Evolutionary conservation across 2,888 invertebrate genomes (phyloP).

Genomic region (Anagyrus pseudococci): DNA sequence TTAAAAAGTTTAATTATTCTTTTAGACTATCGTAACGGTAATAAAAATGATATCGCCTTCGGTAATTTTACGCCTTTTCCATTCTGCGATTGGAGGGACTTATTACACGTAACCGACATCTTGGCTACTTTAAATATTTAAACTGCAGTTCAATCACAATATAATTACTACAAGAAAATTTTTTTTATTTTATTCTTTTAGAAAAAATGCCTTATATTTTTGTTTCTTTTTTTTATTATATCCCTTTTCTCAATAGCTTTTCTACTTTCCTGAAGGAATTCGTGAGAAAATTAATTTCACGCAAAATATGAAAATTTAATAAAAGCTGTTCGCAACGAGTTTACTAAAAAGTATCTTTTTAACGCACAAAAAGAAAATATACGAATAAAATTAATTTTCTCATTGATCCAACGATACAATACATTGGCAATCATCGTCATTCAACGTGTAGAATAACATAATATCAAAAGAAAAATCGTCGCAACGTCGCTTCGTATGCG

Average conservation of each 20-base stretch:
- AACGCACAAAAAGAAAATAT: no score
- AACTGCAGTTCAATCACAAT: background rate
- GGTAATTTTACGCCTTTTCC: background rate
- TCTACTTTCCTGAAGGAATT: background rate
- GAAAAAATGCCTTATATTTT: background rate
- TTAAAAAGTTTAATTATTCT: background rate
- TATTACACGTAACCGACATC: background rate
- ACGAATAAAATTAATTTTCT: no score
- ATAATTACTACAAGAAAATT: background rate
- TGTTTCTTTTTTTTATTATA: background rate
- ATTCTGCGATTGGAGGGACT: background rate
- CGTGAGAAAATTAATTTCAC: no score
- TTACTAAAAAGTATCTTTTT: no score
- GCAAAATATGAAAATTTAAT: no score
- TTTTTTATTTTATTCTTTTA: no score
- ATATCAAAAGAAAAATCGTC: no score
- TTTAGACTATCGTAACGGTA: background rate
- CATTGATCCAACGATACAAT: no score
- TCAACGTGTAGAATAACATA: no score
- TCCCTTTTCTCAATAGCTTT: background rate
- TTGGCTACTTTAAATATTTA: background rate
- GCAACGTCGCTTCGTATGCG: no score
- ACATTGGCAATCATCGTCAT: no score
- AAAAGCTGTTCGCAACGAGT: no score
- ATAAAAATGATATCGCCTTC: background rate